Evolutionary conservation across 2,888 invertebrate species (phyloP), one percentile per base, ranked within the genome.

Genomic region (Autographa gamma): DNA sequence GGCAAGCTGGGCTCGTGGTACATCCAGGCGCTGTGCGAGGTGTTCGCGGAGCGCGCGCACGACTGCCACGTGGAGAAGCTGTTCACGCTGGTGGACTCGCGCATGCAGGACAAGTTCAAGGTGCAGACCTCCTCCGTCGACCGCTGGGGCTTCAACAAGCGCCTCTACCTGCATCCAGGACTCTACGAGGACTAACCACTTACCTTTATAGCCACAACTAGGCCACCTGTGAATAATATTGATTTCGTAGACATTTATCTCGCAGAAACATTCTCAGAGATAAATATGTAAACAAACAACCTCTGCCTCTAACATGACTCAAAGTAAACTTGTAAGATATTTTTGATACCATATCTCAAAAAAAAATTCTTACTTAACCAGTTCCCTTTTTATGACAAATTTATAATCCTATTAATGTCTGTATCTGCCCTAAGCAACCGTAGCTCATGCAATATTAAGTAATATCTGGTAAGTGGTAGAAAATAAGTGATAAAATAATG

Each of bases 131-230:
- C 97, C 41, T 96, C 96, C 81, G 96, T 96, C 72, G 96, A 96
- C 84, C 96, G 96, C 87, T 94, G 97, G 90, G 97, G 97, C n/a
- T 97, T 97, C 89, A 96, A 96, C 90, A 95, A 96, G 70, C 92
- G 92, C 58, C 96, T 97, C 58, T 97, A 96, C 89, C 96, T 97
- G 77, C 97, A 97, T 93, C 97, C 97, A 0, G 97, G 97, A 1
- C 94, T 96, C 60, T 95, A 92, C 82, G 93, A 93, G 69, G 16
- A 54, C n/a, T 79, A 65, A 65, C 16, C 43, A 19, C 25, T n/a
- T 43, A 14, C 16, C 43, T 4, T 34, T 8, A 34, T 5, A 8
- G 6, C 34, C 34, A 5, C 34, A 34, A 34, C 34, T 34, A 5
- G 16, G 16, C 14, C 16, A 16, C 5, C 48, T 8, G 7, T n/a